Evolutionary conservation across 1,140 invertebrate species (phyloP).

Genomic region (Lepeophtheirus salmonis): DNA sequence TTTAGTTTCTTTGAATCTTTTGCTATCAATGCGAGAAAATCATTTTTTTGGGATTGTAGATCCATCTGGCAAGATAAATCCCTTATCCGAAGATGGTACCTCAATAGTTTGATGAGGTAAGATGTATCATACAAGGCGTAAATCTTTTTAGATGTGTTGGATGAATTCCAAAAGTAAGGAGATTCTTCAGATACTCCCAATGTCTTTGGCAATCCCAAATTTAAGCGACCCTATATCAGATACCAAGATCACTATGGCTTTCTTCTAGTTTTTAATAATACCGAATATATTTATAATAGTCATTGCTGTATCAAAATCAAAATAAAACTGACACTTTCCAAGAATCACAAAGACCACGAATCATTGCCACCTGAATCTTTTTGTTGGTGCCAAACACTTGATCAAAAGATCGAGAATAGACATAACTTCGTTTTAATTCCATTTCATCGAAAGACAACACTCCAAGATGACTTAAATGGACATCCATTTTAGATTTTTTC

Average conservation of each 20-base stretch:
- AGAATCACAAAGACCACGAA: not conserved
- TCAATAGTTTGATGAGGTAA: constrained; percentile 21
- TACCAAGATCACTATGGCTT: constrained; percentile 5
- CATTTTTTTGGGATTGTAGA: constrained; percentile 10
- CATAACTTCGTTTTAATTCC: constrained; percentile 9
- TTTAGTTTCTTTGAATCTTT: constrained; percentile 13
- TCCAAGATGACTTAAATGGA: not conserved
- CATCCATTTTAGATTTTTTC: not conserved
- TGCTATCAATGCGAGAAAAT: constrained; percentile 10
- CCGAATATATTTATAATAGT: constrained; percentile 8
- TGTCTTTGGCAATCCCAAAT: not conserved
- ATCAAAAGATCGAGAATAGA: constrained; percentile 4
- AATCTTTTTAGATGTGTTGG: constrained; percentile 15
- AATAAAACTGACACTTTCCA: constrained; percentile 19
- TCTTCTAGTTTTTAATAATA: not conserved
- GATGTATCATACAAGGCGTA: constrained; percentile 20
- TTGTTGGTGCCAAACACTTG: constrained; percentile 7
- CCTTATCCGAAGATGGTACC: constrained; percentile 21
- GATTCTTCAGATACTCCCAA: not conserved
- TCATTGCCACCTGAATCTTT: constrained; percentile 16
- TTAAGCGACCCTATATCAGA: constrained; percentile 5
- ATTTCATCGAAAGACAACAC: constrained; percentile 19
- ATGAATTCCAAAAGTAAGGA: constrained; percentile 18
- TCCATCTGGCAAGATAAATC: constrained; percentile 16
- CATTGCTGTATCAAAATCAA: constrained; percentile 14